Percentiles rank a stretch among this genome's conserved stretches.
Evolutionary conservation across 2,888 invertebrate genomes (phyloP).

Genomic region (Hartigia nigra): DNA sequence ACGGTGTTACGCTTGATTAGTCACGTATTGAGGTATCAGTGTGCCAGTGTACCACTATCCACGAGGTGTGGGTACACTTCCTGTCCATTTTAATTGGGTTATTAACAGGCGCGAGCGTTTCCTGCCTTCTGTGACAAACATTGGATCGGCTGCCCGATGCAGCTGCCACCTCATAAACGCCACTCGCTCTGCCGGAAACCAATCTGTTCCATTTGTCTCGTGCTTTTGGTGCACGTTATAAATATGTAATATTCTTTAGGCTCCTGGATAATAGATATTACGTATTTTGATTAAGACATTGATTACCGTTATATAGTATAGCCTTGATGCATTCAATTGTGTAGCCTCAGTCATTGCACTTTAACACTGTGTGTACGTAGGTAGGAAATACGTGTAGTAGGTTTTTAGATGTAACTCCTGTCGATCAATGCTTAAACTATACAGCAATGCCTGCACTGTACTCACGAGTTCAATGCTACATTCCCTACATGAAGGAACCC

Average conservation of each 20-base stretch:
- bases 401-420: not conserved
- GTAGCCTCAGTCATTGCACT: not conserved
- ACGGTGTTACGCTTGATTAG: not conserved
- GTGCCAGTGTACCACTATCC: not conserved
- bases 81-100: constrained; percentile 55
- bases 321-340: not conserved
- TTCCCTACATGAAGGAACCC: not conserved
- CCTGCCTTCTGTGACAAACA: constrained; percentile 54
- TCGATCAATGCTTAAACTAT: not conserved
- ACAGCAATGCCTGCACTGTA: not conserved
- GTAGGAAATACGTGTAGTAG: not conserved
- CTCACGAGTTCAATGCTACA: not conserved
- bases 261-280: not conserved
- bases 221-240: constrained; percentile 29
- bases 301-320: not conserved
- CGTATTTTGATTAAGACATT: not conserved
- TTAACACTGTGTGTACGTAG: too few relatives aligned
- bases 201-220: constrained; percentile 56
- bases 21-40: not conserved
- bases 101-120: constrained; percentile 54
- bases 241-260: constrained; percentile 20
- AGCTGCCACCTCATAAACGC: constrained; percentile 46
- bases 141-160: constrained; percentile 34
- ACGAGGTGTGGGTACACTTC: constrained; percentile 31
- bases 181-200: constrained; percentile 46